phyloP scores from a whole-genome alignment of 2,113 vertebrate species.

The Aythya baeri region DNA sequence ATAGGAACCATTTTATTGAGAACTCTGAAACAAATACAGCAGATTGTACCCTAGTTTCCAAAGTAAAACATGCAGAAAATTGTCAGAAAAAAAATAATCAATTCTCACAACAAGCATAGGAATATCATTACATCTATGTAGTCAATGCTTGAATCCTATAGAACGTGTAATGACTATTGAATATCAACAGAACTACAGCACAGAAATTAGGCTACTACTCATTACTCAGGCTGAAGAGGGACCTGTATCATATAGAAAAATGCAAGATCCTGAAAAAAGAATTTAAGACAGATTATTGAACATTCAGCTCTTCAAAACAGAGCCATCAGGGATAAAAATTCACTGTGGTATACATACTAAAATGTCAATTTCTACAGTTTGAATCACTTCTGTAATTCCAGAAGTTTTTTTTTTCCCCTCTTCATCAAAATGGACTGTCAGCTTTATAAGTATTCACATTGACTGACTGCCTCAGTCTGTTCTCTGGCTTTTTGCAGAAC shows the following conservation, averaged over 20 bases:
- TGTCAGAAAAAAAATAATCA: fast-evolving
- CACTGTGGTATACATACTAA: neutral
- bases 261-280: neutral
- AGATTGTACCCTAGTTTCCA: neutral
- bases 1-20: neutral
- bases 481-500: neutral
- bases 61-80: neutral
- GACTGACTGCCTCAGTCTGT: neutral
- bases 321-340: neutral
- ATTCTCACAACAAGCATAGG: neutral
- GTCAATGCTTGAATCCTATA: neutral
- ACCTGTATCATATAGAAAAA: neutral
- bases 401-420: neutral
- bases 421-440: neutral
- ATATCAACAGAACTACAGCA: neutral
- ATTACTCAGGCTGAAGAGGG: neutral
- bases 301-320: neutral
- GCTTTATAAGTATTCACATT: neutral
- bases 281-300: neutral
- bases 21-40: neutral
- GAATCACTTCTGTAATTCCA: neutral
- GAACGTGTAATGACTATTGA: neutral
- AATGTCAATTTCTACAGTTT: neutral
- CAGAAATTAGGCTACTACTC: neutral
- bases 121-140: neutral